phyloP scores from a whole-genome alignment of 2,888 invertebrate species.

The Drosophila borealis region DNA sequence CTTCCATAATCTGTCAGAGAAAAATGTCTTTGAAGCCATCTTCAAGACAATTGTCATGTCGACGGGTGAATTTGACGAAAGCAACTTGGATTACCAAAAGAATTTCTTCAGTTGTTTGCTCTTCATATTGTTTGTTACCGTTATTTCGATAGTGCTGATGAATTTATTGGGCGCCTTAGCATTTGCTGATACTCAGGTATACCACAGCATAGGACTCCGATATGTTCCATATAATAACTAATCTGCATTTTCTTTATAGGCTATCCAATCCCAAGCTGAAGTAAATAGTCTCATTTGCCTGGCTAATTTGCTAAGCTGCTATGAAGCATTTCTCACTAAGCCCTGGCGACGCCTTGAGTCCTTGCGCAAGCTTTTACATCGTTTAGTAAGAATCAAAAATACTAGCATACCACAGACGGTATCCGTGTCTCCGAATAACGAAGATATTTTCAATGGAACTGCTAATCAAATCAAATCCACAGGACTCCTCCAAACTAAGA shows the following conservation, averaged over 20 bases:
- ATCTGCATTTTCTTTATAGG: conserved; percentile 14
- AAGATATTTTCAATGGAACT: background rate
- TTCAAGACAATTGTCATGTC: conserved; percentile 25
- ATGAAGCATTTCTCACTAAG: conserved; percentile 2
- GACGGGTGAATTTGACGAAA: conserved; percentile 43
- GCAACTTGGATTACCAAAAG: background rate
- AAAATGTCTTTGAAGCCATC: background rate
- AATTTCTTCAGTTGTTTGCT: background rate
- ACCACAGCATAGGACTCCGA: background rate
- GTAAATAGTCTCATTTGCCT: conserved; percentile 13
- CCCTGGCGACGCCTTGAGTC: background rate
- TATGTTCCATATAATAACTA: background rate
- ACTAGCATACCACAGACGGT: background rate
- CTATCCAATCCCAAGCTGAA: conserved; percentile 26
- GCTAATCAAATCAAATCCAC: too few species aligned
- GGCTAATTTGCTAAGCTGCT: conserved; percentile 11
- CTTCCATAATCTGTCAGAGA: background rate
- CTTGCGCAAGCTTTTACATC: background rate
- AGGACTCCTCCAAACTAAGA: too few species aligned
- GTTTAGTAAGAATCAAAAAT: background rate
- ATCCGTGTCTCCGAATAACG: conserved; percentile 10
- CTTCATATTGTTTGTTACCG: conserved; percentile 23
- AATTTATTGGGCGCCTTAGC: conserved; percentile 37
- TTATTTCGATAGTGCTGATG: conserved; percentile 35
- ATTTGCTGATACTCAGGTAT: conserved; percentile 39